Evolutionary conservation across 2,797 vertebrate genomes (phyloP).

Genomic region (Anisognathus igniventris): DNA sequence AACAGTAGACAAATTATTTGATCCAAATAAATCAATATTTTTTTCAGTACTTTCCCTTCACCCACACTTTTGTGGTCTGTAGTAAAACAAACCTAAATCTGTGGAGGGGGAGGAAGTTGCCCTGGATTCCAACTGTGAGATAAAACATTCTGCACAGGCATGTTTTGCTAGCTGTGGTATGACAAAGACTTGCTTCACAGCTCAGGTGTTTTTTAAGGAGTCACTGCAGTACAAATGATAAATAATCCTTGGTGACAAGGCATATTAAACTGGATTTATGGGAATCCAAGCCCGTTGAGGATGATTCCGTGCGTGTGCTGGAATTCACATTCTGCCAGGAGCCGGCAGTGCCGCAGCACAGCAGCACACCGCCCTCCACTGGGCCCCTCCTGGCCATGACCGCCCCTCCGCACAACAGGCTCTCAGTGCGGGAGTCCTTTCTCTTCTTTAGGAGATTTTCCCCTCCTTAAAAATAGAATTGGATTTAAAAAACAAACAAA

Average conservation of each 20-base stretch:
- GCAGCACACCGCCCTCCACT: conserved; percentile 10
- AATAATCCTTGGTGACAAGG: neutral
- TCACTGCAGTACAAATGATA: neutral
- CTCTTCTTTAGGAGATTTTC: fast-evolving
- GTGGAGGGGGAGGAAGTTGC: neutral
- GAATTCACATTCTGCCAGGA: neutral
- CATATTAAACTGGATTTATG: neutral
- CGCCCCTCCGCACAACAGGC: fast-evolving
- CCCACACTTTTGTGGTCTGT: neutral
- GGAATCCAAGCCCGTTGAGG: neutral
- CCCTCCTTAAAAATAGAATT: neutral
- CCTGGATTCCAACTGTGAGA: neutral
- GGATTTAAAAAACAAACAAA: neutral
- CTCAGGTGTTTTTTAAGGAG: neutral
- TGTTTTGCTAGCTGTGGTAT: neutral
- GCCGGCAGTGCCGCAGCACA: neutral
- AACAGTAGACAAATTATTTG: neutral
- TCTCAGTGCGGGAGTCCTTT: neutral
- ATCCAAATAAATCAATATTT: neutral
- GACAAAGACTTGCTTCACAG: neutral
- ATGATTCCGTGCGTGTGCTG: neutral
- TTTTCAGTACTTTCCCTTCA: neutral
- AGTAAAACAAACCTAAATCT: neutral
- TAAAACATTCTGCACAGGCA: neutral
- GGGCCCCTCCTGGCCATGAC: neutral